Evolutionary conservation across 2,888 invertebrate species (phyloP), one percentile per base, ranked within the genome.

Genomic region (Erynnis tages): DNA sequence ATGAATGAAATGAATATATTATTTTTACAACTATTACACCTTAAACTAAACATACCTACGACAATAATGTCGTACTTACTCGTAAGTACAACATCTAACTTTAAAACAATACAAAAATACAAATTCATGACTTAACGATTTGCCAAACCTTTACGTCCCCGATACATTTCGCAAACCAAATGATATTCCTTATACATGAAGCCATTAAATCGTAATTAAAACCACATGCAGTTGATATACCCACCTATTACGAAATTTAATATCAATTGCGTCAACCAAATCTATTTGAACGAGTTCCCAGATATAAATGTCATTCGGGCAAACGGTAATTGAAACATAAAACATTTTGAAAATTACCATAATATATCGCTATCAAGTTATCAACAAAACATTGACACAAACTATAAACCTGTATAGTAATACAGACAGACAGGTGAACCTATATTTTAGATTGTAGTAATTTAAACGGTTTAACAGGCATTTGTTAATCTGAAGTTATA

Each of bases 281-380:
- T 50, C 25, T 21, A 50, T 50, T 41, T 14, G 29, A 52, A 41
- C 41, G 13, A 30, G 43, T 52, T 37, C n/a, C 13, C 11, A 21
- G 41, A 41, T 52, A 53, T 57, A 58, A 58, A 58, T 55, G 58
- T 58, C 58, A 54, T 52, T 49, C 13, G 55, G 53, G 53, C 54
- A 49, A 54, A 43, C 48, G 45, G 54, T 60, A 57, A 58, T 58
- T 60, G 58, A 56, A 57, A 54, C 52, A 53, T 57, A 57, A 60
- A 57, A 52, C 52, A 50, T 45, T n/a, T 41, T 37, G 29, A 14
- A 13, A 44, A 44, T 52, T 44, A 44, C 35, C 43, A 52, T 52
- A 50, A 50, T 35, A 50, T 43, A 50, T 43, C 25, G 49, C n/a
- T 19, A n/a, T 6, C 23, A 41, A n/a, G 4, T n/a, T 19, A 4